Evolutionary conservation across 2,113 vertebrate genomes (phyloP), one percentile per base, ranked within the genome.

Genomic region (Otolemur garnettii): DNA sequence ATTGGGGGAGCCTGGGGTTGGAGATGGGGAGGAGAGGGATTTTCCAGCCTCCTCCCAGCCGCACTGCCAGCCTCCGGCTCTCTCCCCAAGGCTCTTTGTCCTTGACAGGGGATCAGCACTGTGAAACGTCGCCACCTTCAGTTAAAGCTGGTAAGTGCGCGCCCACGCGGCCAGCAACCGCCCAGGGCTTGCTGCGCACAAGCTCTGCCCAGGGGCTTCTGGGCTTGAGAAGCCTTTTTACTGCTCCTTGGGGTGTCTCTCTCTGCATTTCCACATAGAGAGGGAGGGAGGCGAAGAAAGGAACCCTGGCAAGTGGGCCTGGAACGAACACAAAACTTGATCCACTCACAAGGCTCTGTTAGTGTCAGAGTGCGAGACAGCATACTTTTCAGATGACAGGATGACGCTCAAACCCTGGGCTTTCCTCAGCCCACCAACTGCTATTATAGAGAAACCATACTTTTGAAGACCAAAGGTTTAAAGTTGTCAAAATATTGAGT

Each of bases 51-150:
- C 17, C 30, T 4, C 0, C 15, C 35, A 28, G 5, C 14, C 57
- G 72, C 55, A 42, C 78, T 38, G 0, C 64, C 33, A 24, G 12
- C 42, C 26, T 42, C 91, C 57, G 14, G 8, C 7, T 87, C 21
- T 82, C 71, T 87, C 30, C 60, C 17, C 14, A 19, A 86, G 90
- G 53, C 30, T 91, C 78, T 82, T 83, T 96, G 94, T 87, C 45
- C 64, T 38, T 30, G 30, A 59, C 19, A 2, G 24, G 11, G 30
- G 17, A 57, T 57, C 71, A 89, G 38, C 68, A 12, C 91, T 97
- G 94, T 85, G 72, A 94, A 97, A 97, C 86, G 95, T 57, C 66
- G 59, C 94, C 97, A 97, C 93, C 97, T 97, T 93, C 97, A 97
- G 96, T 94, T 83, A 75, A 7, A 80, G 92, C 28, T 64, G 35